Evolutionary conservation across 2,113 vertebrate genomes (phyloP), one percentile per base, ranked within the genome.

Genomic region (Syrmaticus mikado): DNA sequence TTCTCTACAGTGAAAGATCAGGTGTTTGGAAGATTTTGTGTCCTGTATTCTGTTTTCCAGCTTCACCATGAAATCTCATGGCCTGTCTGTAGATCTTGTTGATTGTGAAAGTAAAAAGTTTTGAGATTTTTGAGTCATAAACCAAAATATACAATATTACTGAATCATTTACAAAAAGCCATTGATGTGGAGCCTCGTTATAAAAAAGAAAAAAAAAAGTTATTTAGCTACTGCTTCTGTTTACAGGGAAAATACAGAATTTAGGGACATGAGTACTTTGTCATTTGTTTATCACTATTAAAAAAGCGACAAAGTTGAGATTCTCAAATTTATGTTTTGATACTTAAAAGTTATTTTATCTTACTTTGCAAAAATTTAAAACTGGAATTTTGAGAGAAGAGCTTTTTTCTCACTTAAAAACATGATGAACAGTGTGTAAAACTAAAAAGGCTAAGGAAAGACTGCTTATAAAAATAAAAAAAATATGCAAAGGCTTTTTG

Each of bases 71-170:
- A 65, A 81, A 67, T 80, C 70, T 61, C 62, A 22, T 60, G 12
- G 13, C 34, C 67, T 94, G 10, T 40, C 45, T 11, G 2, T 78
- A 93, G 50, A 66, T 65, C 82, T 76, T 77, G 13, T 43, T 82
- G 43, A 55, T n/a, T 87, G 46, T 45, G 86, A 94, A 81, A 96
- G 61, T 52, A 52, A 83, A 93, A 46, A 20, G 68, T 87, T 55
- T 67, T 61, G n/a, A 79, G 73, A 92, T 76, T 77, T 95, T 95
- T 9, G 15, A 91, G 70, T 64, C 7, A 2, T 41, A 34, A 87
- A 48, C 90, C 14, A 89, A 93, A 95, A 82, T n/a, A 27, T 8
- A 48, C 32, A 43, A 4, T 87, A 65, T 85, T 94, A 34, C 30
- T 80, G 8, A 40, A 77, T 73, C 10, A 28, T 32, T 5, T 62